Evolutionary conservation across 1,140 invertebrate genomes (phyloP).

Genomic region (Conopomorpha cramerella): DNA sequence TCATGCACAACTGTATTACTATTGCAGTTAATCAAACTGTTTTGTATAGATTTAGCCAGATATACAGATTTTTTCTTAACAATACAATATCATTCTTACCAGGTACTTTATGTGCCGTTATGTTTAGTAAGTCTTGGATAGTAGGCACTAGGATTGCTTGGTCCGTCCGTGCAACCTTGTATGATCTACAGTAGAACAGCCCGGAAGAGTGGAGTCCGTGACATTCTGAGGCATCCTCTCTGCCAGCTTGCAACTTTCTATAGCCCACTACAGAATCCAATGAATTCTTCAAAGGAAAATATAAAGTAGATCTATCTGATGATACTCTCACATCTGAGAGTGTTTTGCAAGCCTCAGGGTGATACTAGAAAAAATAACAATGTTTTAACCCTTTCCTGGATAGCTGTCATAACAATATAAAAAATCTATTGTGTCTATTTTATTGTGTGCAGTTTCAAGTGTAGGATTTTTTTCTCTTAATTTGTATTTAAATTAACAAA

Average conservation of each 20-base stretch:
- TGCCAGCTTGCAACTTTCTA: slow-evolving; percentile 49
- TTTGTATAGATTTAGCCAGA: too few relatives aligned
- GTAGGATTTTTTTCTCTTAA: too few relatives aligned
- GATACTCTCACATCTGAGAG: slow-evolving; percentile 42
- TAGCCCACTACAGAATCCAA: slow-evolving; percentile 66
- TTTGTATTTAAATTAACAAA: too few relatives aligned
- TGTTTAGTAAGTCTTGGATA: slow-evolving; percentile 68
- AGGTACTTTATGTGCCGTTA: slow-evolving; percentile 61
- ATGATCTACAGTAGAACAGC: slow-evolving; percentile 44
- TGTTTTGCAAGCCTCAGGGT: slow-evolving; percentile 39
- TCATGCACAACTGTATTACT: too few relatives aligned
- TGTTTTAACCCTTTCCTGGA: too few relatives aligned
- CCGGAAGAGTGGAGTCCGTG: slow-evolving; percentile 42
- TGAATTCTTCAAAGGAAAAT: slow-evolving; percentile 68
- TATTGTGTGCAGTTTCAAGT: too few relatives aligned
- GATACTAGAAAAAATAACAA: slow-evolving; percentile 23
- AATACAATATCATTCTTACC: too few relatives aligned
- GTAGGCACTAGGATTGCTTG: slow-evolving; percentile 69
- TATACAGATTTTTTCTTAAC: too few relatives aligned
- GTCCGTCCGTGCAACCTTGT: slow-evolving; percentile 33
- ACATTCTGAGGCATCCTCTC: slow-evolving; percentile 43
- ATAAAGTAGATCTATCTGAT: slow-evolving; percentile 50
- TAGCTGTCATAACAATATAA: too few relatives aligned
- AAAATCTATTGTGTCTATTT: too few relatives aligned
- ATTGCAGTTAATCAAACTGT: too few relatives aligned